A percentile compares a stretch with the other conserved stretches of the same genome.
phyloP scores from a whole-genome alignment of 2,888 invertebrate genomes.

The Teinopalpus imperialis region DNA sequence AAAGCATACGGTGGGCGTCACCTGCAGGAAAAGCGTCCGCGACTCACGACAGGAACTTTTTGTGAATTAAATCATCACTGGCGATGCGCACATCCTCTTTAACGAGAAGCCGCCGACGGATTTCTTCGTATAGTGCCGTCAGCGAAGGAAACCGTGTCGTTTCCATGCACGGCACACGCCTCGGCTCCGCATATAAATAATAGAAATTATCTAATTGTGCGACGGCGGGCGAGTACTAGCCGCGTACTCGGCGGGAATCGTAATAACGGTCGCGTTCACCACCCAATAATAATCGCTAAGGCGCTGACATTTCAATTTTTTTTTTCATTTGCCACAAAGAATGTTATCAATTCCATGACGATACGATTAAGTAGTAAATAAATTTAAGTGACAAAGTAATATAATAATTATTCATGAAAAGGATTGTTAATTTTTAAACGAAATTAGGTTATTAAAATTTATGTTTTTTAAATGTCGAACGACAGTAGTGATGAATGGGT shows the following conservation, averaged over 20 bases:
- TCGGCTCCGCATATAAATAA: slow-evolving; percentile 76
- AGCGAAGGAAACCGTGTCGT: slow-evolving; percentile 65
- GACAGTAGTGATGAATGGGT: too few relatives aligned
- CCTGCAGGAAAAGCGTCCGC: slow-evolving; percentile 58
- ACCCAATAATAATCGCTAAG: slow-evolving; percentile 50
- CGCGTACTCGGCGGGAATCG: slow-evolving; percentile 59
- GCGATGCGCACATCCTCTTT: slow-evolving; percentile 69
- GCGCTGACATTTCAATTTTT: slow-evolving; percentile 61
- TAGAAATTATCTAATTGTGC: slow-evolving; percentile 80
- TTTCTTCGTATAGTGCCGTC: slow-evolving; percentile 57
- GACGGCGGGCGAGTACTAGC: slow-evolving; percentile 58
- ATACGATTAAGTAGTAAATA: too few relatives aligned
- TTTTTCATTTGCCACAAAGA: slow-evolving; percentile 60
- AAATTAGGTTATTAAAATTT: too few relatives aligned
- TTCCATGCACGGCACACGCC: slow-evolving; percentile 59
- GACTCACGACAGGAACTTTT: slow-evolving; percentile 64
- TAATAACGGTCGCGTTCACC: slow-evolving; percentile 46
- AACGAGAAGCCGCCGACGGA: slow-evolving; percentile 57
- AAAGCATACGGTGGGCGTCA: slow-evolving; percentile 46
- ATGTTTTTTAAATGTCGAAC: too few relatives aligned
- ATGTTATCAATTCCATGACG: slow-evolving; percentile 67
- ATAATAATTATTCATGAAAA: too few relatives aligned
- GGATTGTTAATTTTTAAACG: too few relatives aligned
- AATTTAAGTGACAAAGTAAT: too few relatives aligned
- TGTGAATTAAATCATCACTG: slow-evolving; percentile 62